Conservation (phyloP, 2,113 vertebrate species). For the Thryonomys swinderianus region DNA sequence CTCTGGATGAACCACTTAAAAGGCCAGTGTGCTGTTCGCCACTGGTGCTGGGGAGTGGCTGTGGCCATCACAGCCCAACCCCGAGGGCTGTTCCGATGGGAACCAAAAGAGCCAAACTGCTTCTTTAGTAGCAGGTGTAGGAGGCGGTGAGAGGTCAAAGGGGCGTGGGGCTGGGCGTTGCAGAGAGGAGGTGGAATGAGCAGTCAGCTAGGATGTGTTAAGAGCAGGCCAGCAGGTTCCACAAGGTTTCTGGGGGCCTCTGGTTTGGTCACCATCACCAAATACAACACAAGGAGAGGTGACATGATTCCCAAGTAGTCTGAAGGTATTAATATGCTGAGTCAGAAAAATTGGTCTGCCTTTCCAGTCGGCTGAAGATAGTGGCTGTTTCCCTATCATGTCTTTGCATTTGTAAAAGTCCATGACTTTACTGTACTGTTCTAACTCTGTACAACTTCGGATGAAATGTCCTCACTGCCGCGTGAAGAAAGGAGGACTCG, state of each 20-base stretch:
- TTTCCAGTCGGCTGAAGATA: not conserved
- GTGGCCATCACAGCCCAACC: not conserved
- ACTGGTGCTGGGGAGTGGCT: not conserved
- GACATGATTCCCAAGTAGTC: not conserved
- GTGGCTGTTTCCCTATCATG: not conserved
- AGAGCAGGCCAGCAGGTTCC: not conserved
- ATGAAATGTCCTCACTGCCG: not conserved
- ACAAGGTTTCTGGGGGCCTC: not conserved
- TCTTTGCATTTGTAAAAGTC: not conserved
- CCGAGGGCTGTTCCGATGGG: too few relatives aligned
- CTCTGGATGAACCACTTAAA: not conserved
- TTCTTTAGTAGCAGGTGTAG: too few relatives aligned
- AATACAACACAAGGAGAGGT: not conserved
- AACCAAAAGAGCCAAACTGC: not conserved
- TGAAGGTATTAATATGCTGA: not conserved
- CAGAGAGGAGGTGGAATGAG: not conserved
- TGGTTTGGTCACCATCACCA: not conserved
- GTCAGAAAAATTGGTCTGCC: slow-evolving; percentile 45
- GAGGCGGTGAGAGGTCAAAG: not conserved
- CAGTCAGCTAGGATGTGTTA: not conserved
- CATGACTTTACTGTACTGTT: not conserved
- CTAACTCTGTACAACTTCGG: not conserved
- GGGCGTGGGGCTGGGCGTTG: not conserved
- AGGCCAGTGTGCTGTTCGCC: not conserved
- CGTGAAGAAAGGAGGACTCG: not conserved